phyloP scores from a whole-genome alignment of 2,797 vertebrate genomes.

The Sebastes wilsoni region DNA sequence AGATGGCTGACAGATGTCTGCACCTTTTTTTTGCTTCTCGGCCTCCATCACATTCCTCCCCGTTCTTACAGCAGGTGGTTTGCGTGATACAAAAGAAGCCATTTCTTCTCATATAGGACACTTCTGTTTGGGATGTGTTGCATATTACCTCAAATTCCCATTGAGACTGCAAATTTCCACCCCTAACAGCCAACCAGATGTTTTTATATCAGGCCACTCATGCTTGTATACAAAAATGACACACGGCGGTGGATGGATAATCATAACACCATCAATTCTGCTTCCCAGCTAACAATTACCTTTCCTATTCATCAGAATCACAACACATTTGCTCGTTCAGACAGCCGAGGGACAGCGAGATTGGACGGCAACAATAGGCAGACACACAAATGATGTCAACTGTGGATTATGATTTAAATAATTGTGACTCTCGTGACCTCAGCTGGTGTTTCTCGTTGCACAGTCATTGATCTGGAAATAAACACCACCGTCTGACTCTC shows the following conservation, averaged over 20 bases:
- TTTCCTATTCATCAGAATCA: constrained; percentile 38
- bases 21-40: not conserved
- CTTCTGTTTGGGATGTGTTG: constrained; percentile 8
- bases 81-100: not conserved
- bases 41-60: not conserved
- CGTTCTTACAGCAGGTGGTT: constrained; percentile 22
- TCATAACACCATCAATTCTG: constrained; percentile 29
- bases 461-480: constrained; percentile 31
- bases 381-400: constrained; percentile 36
- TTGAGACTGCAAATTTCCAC: not conserved
- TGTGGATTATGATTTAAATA: constrained; percentile 48
- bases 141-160: constrained; percentile 12
- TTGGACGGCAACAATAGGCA: constrained; percentile 21
- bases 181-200: constrained; percentile 36
- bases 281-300: constrained; percentile 40
- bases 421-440: constrained; percentile 28
- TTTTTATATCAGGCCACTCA: constrained; percentile 13
- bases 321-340: constrained; percentile 23
- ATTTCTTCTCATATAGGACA: not conserved
- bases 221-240: not conserved
- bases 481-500: constrained; percentile 20
- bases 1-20: not conserved
- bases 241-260: constrained; percentile 12
- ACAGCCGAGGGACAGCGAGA: constrained; percentile 6
- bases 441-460: constrained; percentile 2